A percentile compares a stretch with the other conserved stretches of the same genome.
These are phyloP conservation scores for Streptopelia turtur DNA, from an alignment of 2,797 vertebrate species.

Conservation along the genomic window DNA sequence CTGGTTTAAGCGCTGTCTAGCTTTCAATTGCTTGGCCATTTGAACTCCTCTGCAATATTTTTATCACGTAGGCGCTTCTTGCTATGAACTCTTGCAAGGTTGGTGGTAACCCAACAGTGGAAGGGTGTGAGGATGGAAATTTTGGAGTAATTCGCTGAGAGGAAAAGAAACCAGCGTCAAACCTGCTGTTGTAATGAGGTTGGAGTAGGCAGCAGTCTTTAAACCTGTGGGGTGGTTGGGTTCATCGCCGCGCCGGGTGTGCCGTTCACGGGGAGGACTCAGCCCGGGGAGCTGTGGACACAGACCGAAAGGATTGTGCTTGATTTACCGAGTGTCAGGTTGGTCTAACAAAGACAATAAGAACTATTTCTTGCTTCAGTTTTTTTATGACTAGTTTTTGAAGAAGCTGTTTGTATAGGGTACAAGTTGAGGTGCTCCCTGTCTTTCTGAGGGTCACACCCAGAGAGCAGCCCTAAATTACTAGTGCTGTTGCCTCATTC, in stretches of 20 bases:
- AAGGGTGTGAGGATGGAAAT: not conserved
- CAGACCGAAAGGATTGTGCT: not conserved
- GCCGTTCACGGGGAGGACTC: not conserved
- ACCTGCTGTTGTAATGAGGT: not conserved
- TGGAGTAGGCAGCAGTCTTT: not conserved
- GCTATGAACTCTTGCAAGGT: not conserved
- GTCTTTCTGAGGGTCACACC: conserved; percentile 2
- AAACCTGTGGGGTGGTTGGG: not conserved
- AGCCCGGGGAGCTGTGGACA: not conserved
- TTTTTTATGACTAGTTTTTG: not conserved
- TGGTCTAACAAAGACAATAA: not conserved
- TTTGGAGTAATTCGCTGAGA: not conserved
- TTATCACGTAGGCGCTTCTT: not conserved
- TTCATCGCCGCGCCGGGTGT: not conserved
- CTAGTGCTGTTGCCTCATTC: conserved; percentile 28
- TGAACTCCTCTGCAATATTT: not conserved
- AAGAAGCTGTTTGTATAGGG: not conserved
- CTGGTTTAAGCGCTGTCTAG: not conserved
- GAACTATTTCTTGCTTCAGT: not conserved
- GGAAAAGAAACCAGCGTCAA: not conserved
- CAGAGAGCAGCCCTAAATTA: conserved; percentile 23
- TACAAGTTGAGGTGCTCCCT: not conserved
- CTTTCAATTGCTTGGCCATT: not conserved
- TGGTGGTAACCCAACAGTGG: fast-evolving
- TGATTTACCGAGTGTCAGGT: not conserved